Percentiles rank a stretch among this genome's conserved stretches.
Conservation (phyloP, 2,113 vertebrate species). For the Trematocara macrostoma region DNA sequence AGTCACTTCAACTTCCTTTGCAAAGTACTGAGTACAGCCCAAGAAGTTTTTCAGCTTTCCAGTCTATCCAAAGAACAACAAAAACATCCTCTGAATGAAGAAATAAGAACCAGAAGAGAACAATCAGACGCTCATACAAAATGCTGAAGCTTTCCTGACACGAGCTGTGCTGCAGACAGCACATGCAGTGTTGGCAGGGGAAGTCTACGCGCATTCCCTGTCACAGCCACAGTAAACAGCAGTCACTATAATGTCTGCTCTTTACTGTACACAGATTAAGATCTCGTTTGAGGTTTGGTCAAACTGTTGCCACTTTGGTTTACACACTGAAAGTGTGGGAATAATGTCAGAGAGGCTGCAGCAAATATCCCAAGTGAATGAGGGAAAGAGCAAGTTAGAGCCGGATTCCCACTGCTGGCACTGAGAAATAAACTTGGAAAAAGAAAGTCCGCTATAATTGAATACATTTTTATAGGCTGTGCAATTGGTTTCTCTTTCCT, state of each 20-base stretch:
- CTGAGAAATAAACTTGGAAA: not conserved
- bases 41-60: not conserved
- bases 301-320: not conserved
- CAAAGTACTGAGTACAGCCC: not conserved
- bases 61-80: not conserved
- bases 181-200: not conserved
- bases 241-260: not conserved
- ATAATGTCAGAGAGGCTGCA: not conserved
- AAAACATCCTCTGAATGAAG: not conserved
- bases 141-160: not conserved
- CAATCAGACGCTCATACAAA: not conserved
- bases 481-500: not conserved
- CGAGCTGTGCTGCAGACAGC: not conserved
- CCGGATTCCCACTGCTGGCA: not conserved
- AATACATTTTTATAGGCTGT: not conserved
- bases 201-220: not conserved
- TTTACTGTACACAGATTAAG: not conserved
- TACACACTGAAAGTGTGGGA: not conserved
- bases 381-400: not conserved
- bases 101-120: not conserved
- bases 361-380: not conserved
- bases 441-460: accelerated
- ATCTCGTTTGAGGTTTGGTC: not conserved
- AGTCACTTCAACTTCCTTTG: not conserved
- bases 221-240: not conserved